Base-by-base conservation (phyloP, 2,113 vertebrate species). In the Dendrocopos noguchii region DNA sequence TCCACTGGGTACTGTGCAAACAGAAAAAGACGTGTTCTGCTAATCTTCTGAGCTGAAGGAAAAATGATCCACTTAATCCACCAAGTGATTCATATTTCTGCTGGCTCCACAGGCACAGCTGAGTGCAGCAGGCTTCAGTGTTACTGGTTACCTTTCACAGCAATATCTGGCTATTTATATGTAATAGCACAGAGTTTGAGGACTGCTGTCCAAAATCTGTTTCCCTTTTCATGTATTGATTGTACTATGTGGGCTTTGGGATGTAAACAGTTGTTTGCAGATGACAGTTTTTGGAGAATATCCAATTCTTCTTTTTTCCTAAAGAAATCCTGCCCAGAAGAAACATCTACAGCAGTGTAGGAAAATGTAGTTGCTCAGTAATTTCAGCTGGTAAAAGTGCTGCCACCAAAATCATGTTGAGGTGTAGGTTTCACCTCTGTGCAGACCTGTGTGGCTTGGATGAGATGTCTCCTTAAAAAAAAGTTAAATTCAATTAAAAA, bases 261-360 rank as follows among this genome's bases (percentile, higher is more conserved):
- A 36, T 73, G 15, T 55, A 75, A 90, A 70, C 77, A 84, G 71
- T 55, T 91, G 90, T 70, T 90, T 90, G 80, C 70, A 94, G 75
- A 90, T 87, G 80, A 70, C 4, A 47, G 24, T 17, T 72, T 55
- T 66, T 91, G 86, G 61, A 90, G 29, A 65, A 70, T 18, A 59
- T 19, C 44, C 53, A 74, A 5, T 79, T 61, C 3, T 52, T 42
- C 22, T 25, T 36, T 19, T 67, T 80, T 60, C 20, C 9, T 53
- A 33, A 90, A 90, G 50, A 73, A 88, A 88, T 66, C 27, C 15
- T 22, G 6, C 50, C 73, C 12, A 6, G 27, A 93, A 78, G 68
- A 64, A 89, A 60, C 11, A 16, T 20, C 53, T 80, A 52, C 53
- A 65, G 15, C 20, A 65, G 31, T 72, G 77, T 33, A 84, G 53